These are phyloP conservation scores for Brassicogethes aeneus DNA, from an alignment of 2,888 invertebrate species.

Conservation along the genomic window DNA sequence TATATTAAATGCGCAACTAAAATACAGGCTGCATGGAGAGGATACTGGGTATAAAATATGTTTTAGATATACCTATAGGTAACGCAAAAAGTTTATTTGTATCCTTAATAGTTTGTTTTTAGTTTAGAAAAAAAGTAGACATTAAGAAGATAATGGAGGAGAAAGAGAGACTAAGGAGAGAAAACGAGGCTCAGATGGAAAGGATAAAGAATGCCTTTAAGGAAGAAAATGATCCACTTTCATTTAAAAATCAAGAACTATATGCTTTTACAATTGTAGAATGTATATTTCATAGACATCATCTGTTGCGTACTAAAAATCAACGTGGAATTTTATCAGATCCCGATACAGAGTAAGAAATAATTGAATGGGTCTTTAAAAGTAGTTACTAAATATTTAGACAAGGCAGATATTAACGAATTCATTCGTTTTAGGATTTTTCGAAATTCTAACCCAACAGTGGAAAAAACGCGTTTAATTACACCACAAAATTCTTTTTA, in stretches of 20 bases:
- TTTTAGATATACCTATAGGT: too few relatives aligned
- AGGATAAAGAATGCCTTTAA: too few relatives aligned
- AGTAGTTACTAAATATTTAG: too few relatives aligned
- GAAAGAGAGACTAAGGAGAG: conserved; percentile 13
- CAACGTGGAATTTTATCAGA: conserved; percentile 29
- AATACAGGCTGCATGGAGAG: conserved; percentile 36
- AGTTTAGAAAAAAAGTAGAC: conserved; percentile 18
- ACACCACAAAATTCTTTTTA: too few relatives aligned
- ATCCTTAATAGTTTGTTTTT: too few relatives aligned
- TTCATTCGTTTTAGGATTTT: conserved; percentile 6
- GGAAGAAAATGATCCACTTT: conserved; percentile 3
- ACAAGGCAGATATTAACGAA: background rate
- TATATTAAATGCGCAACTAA: conserved; percentile 30
- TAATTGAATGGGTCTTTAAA: too few relatives aligned
- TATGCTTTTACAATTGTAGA: conserved; percentile 28
- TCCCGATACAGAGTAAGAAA: conserved; percentile 20
- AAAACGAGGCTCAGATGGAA: too few relatives aligned
- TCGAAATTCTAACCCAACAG: background rate
- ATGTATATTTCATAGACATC: conserved; percentile 36
- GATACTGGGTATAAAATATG: conserved; percentile 31
- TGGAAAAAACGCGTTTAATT: background rate
- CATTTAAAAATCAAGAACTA: conserved; percentile 2
- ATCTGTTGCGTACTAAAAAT: conserved; percentile 31
- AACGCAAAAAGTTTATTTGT: too few relatives aligned
- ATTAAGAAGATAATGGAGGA: conserved; percentile 16